A percentile compares a stretch with the other conserved stretches of the same genome.
Conservation (phyloP, 2,888 invertebrate genomes). For the Ommatoiulus sabulosus region DNA sequence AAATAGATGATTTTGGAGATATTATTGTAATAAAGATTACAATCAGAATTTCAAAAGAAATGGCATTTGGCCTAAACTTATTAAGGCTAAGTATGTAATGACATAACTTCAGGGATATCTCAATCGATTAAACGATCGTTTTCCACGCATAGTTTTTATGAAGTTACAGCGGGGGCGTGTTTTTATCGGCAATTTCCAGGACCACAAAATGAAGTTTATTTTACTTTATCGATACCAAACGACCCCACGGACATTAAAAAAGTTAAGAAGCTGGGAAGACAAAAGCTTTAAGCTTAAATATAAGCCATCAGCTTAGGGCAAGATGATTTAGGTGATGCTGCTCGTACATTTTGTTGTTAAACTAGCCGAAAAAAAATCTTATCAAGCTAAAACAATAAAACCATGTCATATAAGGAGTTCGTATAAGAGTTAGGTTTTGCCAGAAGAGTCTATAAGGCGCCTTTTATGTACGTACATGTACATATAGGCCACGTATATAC, state of each 20-base stretch:
- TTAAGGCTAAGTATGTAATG: no score
- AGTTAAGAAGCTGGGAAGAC: slow-evolving; percentile 30
- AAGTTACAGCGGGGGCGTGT: not conserved
- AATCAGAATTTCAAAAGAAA: no score
- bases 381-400: slow-evolving; percentile 41
- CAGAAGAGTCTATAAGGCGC: slow-evolving; percentile 8
- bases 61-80: no score
- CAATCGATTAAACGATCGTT: not conserved
- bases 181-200: not conserved
- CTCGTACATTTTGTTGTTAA: not conserved
- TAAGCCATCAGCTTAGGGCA: not conserved
- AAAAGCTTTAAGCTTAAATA: slow-evolving; percentile 5
- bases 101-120: no score
- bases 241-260: not conserved
- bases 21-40: no score
- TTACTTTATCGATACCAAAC: not conserved
- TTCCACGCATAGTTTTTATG: not conserved
- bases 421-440: not conserved
- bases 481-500: slow-evolving; percentile 17
- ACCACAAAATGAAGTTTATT: not conserved
- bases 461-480: not conserved
- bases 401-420: slow-evolving; percentile 32
- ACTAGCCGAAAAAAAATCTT: slow-evolving; percentile 6
- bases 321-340: not conserved
- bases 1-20: no score